Base-by-base conservation (phyloP, 2,113 vertebrate genomes). In the Gadus chalcogrammus region DNA sequence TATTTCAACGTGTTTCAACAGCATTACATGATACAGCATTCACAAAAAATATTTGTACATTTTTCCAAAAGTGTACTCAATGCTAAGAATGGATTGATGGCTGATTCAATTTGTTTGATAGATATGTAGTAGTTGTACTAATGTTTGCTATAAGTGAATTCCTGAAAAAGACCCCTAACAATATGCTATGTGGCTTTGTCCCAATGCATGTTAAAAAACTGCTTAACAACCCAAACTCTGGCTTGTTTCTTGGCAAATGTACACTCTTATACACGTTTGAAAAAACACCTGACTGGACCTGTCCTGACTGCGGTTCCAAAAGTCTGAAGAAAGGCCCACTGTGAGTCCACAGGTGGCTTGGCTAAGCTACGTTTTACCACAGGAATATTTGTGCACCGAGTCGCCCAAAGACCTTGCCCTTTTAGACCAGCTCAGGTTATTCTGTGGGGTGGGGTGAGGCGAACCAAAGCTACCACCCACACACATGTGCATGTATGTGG, bases 341-440 rank as follows among this genome's bases (percentile, higher is more conserved):
- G 80, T 85, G 42, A 83, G 77, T 74, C 71, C 12, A 63, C 78
- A 74, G 78, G 75, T 68, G 71, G 67, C 65, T 63, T 6, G 67
- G 72, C 53, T 27, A 16, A 24, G 3, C 71, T 61, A 58, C 16
- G 15, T 58, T 38, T 61, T 82, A 82, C 75, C 85, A 85, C 65
- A 67, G 20, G 73, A 83, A 82, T n/a, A 82, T 72, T 16, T 15
- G 42, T 52, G 18, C 16, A 22, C 15, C 27, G 8, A 9, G 0
- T 1, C 0, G 7, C 42, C 65, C 67, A 53, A 80, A 71, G 61
- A 6, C 12, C 0, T 69, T 28, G 18, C 15, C 60, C 15, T 1
- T 65, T 61, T 17, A 2, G 69, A 64, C 64, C 38, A 60, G 64
- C 22, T 27, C 7, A 22, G 1, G 68, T 42, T 72, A 72, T 64